phyloP scores from a whole-genome alignment of 2,797 vertebrate genomes.

The Cercopithecus petaurista region DNA sequence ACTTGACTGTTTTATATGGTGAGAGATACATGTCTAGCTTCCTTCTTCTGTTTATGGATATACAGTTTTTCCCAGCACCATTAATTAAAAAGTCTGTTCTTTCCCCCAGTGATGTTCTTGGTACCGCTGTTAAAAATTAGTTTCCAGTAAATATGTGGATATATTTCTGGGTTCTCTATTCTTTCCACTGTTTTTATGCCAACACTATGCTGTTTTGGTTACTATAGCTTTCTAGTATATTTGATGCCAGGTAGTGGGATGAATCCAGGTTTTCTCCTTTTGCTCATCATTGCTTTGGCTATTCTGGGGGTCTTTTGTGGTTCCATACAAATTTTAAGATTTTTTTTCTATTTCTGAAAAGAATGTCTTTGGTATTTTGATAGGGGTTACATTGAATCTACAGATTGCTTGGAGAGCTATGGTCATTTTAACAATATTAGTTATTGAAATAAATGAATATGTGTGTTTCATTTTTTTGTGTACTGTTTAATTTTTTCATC shows the following conservation, averaged over 20 bases:
- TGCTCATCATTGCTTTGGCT: neutral
- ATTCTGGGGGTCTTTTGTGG: neutral
- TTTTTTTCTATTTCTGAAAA: neutral
- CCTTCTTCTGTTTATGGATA: neutral
- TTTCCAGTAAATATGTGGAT: neutral
- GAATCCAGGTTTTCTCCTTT: neutral
- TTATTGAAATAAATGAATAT: neutral
- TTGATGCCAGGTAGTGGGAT: neutral
- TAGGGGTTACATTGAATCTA: neutral
- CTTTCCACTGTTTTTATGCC: neutral
- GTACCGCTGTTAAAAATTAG: neutral
- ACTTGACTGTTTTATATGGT: neutral
- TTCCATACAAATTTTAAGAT: neutral
- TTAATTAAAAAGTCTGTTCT: neutral
- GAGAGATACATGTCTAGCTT: neutral
- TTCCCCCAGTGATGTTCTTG: neutral
- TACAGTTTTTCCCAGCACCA: neutral
- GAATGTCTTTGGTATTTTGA: neutral
- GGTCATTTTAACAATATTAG: neutral
- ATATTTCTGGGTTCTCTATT: neutral
- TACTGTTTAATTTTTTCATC: neutral
- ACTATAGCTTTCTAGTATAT: neutral
- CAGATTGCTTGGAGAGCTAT: neutral
- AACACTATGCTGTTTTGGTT: neutral
- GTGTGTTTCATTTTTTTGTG: neutral